A percentile compares a stretch with the other conserved stretches of the same genome.
Conservation (phyloP, 2,797 vertebrate species). For the Falco berigora region DNA sequence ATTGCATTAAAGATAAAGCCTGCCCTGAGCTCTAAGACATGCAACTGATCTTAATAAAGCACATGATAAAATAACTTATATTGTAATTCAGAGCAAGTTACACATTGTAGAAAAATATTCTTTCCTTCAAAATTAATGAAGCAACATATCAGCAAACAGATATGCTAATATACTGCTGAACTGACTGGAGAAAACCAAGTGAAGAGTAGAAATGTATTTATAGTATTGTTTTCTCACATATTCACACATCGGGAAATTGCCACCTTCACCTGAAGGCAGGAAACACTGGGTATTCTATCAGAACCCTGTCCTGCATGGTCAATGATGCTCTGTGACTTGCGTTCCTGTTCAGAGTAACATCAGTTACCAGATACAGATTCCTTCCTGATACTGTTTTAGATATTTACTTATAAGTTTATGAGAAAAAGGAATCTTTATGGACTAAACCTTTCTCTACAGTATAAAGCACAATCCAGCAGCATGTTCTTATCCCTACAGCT, state of each 20-base stretch:
- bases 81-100: background rate
- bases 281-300: background rate
- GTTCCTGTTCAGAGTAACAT: background rate
- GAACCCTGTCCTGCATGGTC: background rate
- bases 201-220: background rate
- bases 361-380: background rate
- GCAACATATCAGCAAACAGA: background rate
- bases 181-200: background rate
- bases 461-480: background rate
- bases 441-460: background rate
- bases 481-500: background rate
- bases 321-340: background rate
- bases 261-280: background rate
- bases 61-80: background rate
- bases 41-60: background rate
- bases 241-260: background rate
- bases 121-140: background rate
- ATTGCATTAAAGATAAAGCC: background rate
- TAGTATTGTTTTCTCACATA: background rate
- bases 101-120: background rate
- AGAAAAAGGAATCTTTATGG: background rate
- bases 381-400: background rate
- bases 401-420: background rate
- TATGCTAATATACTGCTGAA: background rate
- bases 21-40: background rate